A percentile compares a stretch with the other conserved stretches of the same genome.
phyloP scores from a whole-genome alignment of 2,113 vertebrate genomes.

The Pseudolaguvia tuberculata region DNA sequence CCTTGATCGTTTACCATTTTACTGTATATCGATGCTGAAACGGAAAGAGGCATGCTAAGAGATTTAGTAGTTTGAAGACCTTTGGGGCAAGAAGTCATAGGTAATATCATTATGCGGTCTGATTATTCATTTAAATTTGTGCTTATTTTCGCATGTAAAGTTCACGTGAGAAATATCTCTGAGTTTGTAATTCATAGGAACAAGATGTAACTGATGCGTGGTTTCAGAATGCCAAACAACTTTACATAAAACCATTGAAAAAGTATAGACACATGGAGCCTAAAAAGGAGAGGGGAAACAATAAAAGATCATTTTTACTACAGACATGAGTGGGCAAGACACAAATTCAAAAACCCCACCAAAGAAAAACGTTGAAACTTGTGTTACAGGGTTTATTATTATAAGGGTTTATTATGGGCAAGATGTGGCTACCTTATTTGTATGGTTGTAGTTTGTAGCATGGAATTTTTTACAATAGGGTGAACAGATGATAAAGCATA shows the following conservation, averaged over 20 bases:
- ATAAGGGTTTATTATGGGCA: background rate
- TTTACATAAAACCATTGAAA: slow-evolving; percentile 17
- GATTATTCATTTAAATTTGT: too few relatives aligned
- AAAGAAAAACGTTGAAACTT: background rate
- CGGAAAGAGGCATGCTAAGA: background rate
- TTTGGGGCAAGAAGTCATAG: background rate
- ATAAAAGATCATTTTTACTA: too few relatives aligned
- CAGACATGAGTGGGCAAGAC: background rate
- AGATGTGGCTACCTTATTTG: slow-evolving; percentile 2
- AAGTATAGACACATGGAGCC: background rate
- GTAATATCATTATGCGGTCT: background rate
- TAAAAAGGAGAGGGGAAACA: too few relatives aligned
- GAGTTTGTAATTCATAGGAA: background rate
- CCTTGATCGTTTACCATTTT: background rate
- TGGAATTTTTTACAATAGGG: background rate
- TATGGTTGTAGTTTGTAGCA: slow-evolving; percentile 10
- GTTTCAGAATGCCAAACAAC: background rate
- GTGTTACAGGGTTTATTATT: too few relatives aligned
- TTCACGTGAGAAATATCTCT: background rate
- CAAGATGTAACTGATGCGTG: too few relatives aligned
- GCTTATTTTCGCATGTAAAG: background rate
- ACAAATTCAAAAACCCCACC: background rate
- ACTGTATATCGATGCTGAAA: background rate
- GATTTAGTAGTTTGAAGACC: background rate
- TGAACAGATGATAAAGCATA: background rate